Base-by-base conservation (phyloP, 2,888 invertebrate species). In the Melieria crassipennis region DNA sequence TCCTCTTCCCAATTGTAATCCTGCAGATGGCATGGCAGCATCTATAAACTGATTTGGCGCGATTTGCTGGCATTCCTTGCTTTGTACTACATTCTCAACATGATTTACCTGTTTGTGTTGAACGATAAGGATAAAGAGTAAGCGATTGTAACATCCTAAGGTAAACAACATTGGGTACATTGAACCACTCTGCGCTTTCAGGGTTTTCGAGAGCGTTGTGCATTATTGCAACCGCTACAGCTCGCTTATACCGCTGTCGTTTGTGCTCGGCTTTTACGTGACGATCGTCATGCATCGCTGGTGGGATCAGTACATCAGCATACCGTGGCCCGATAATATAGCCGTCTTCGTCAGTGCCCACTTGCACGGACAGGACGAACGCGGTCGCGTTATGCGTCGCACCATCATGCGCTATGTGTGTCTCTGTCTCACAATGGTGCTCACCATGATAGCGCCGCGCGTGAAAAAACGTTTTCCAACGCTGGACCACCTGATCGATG, bases 221-320 rank as follows among this genome's bases (percentile, higher is more conserved):
- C 89, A 90, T 74, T 96, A 96, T 86, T 97, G 96, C 87, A 91
- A 91, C 79, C 91, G 90, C 77, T 94, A 94, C 86, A 92, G 92
- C 73, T 92, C 92, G 84, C 89, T 95, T 72, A 96, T 97, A 79
- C 97, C 97, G 4, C 84, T 97, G 76, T 95, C 96, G 6, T 97
- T 97, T 86, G 96, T 97, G 72, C 89, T 97, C 79, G 97, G 97
- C 77, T 97, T 97, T 87, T 97, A 95, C 87, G 96, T 97, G 68
- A 91, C 93, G 4, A 91, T 96, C 76, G 95, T 97, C 58, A 95
- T 97, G 91, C 92, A 91, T 69, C 90, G 97, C 79, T 97, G 97
- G 97, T 95, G 95, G 94, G 91, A 88, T 79, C 95, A 95, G 84
- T 95, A 94, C 82, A 91, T 90, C 65, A 88, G 88, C 7, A 93